Evolutionary conservation across 2,797 vertebrate species (phyloP).

Genomic region (Pseudomugil gertrudae): DNA sequence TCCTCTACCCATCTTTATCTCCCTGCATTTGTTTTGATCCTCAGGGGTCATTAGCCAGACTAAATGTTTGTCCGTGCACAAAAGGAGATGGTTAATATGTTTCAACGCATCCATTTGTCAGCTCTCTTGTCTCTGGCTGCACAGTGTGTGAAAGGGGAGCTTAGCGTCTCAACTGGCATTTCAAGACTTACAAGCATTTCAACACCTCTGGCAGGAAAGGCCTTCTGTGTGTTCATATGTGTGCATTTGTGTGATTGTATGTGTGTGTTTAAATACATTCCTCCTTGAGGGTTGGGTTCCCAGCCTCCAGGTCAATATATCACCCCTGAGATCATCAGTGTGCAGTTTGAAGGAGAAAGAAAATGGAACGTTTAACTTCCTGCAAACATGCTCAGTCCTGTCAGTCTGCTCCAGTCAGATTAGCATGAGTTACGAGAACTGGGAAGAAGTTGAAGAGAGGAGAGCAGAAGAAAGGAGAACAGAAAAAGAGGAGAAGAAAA

Average conservation of each 20-base stretch:
- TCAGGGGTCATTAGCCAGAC: constrained; percentile 81
- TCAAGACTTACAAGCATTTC: constrained; percentile 82
- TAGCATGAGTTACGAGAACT: constrained; percentile 72
- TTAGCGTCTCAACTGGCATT: constrained; percentile 78
- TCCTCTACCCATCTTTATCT: constrained; percentile 64
- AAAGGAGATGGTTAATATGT: constrained; percentile 85
- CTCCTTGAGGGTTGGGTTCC: constrained; percentile 71
- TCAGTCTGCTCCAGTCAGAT: constrained; percentile 72
- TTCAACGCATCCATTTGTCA: constrained; percentile 84
- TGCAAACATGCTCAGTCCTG: constrained; percentile 79
- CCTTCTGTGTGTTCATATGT: constrained; percentile 47
- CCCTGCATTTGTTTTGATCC: constrained; percentile 77
- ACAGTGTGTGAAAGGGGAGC: constrained; percentile 70
- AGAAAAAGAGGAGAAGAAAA: constrained; percentile 41
- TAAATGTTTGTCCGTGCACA: constrained; percentile 83
- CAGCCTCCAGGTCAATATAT: constrained; percentile 74
- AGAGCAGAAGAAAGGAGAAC: constrained; percentile 24
- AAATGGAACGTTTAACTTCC: constrained; percentile 76
- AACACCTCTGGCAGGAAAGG: constrained; percentile 74
- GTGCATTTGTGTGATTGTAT: constrained; percentile 38
- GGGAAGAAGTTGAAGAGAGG: constrained; percentile 23
- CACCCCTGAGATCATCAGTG: constrained; percentile 77
- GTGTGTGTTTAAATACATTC: constrained; percentile 63
- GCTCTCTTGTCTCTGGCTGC: constrained; percentile 62
- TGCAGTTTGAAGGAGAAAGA: constrained; percentile 63